Evolutionary conservation across 2,113 vertebrate genomes (phyloP).

Genomic region (Motacilla tschutschensis): DNA sequence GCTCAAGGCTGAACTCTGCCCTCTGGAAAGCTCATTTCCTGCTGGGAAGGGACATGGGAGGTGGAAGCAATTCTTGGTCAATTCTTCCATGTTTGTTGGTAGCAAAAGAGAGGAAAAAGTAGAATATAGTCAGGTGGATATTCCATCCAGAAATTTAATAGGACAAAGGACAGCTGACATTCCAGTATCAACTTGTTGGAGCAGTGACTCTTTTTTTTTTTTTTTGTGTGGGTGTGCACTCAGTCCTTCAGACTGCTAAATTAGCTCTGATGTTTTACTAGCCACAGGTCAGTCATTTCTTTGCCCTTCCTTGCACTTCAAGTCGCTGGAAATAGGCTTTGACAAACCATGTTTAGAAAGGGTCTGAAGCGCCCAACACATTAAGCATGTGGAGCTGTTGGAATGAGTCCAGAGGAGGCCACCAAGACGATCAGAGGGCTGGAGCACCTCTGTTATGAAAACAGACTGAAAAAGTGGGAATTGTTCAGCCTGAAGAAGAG

Average conservation of each 20-base stretch:
- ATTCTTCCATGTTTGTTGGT: background rate
- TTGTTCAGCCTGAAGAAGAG: background rate
- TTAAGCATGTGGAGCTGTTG: background rate
- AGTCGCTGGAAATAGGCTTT: background rate
- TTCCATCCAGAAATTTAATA: background rate
- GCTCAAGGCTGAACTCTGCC: background rate
- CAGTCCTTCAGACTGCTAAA: background rate
- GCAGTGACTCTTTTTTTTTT: background rate
- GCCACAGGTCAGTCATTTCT: background rate
- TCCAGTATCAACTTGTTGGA: background rate
- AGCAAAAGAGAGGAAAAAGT: background rate
- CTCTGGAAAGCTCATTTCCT: background rate
- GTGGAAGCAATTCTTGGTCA: background rate
- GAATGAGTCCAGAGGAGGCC: background rate
- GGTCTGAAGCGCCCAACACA: background rate
- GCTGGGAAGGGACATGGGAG: background rate
- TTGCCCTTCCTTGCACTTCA: background rate
- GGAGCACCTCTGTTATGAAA: background rate
- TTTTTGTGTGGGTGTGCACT: background rate
- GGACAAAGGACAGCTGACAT: background rate
- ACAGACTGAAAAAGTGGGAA: background rate
- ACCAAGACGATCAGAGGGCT: background rate
- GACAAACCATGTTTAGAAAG: background rate
- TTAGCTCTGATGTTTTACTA: background rate
- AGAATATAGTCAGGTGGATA: background rate